Percentiles rank a stretch among this genome's conserved stretches.
Evolutionary conservation across 1,140 invertebrate genomes (phyloP).

Genomic region (Lithobius niger): DNA sequence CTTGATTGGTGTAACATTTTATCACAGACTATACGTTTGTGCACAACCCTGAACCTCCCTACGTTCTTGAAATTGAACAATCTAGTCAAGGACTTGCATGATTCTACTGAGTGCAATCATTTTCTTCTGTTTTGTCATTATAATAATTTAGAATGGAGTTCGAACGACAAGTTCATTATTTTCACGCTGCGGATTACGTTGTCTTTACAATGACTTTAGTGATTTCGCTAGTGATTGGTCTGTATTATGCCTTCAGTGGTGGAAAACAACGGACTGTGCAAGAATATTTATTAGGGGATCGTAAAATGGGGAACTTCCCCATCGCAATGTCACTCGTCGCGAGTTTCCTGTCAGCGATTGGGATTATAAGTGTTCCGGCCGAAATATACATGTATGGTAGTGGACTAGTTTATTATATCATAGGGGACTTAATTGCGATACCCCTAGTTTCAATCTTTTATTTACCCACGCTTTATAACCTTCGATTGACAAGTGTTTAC

Average conservation of each 20-base stretch:
- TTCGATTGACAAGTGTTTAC: background rate
- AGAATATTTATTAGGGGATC: constrained; percentile 33
- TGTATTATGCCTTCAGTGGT: constrained; percentile 31
- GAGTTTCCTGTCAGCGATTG: constrained; percentile 36
- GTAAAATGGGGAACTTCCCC: constrained; percentile 27
- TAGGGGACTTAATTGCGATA: background rate
- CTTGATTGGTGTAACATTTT: too few species aligned
- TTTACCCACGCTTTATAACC: background rate
- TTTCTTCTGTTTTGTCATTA: too few species aligned
- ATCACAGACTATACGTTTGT: too few species aligned
- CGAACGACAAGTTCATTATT: too few species aligned
- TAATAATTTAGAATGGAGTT: too few species aligned
- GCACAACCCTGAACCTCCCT: too few species aligned
- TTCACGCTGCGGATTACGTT: background rate
- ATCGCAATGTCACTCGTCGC: constrained; percentile 28
- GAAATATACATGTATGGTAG: constrained; percentile 20
- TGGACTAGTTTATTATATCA: background rate
- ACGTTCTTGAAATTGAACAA: too few species aligned
- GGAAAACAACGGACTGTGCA: constrained; percentile 28
- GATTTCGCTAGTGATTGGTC: constrained; percentile 26
- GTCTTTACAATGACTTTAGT: constrained; percentile 12
- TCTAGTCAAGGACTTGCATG: too few species aligned
- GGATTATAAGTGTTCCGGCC: constrained; percentile 30
- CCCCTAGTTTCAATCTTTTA: background rate
- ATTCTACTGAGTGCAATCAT: too few species aligned